Conservation (phyloP, 2,113 vertebrate genomes). For the Fukomys damarensis region DNA sequence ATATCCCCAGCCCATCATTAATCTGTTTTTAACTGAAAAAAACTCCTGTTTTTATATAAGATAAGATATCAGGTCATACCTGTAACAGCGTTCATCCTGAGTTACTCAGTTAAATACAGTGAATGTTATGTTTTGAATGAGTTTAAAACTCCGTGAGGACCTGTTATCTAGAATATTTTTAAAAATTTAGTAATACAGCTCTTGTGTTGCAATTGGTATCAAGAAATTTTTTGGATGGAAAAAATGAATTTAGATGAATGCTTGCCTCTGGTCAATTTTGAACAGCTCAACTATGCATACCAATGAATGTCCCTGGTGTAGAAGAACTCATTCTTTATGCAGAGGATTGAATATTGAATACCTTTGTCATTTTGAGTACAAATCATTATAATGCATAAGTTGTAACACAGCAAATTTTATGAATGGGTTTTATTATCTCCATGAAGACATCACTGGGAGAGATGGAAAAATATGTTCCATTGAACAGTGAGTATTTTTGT, state of each 20-base stretch:
- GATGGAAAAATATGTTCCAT: constrained; percentile 22
- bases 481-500: constrained; percentile 15
- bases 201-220: constrained; percentile 6
- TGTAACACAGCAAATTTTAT: constrained; percentile 33
- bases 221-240: background rate
- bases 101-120: background rate
- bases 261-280: constrained; percentile 2
- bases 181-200: background rate
- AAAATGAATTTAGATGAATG: constrained; percentile 29
- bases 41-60: background rate
- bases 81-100: background rate
- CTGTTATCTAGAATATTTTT: background rate
- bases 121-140: background rate
- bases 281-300: background rate
- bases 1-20: background rate
- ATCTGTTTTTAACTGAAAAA: background rate
- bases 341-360: background rate
- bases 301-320: background rate
- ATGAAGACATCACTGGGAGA: background rate
- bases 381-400: background rate
- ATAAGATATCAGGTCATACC: background rate
- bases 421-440: background rate
- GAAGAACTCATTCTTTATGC: constrained; percentile 3
- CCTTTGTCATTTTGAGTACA: constrained; percentile 15
- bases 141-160: background rate